Conservation (phyloP, 2,797 vertebrate species). For the Enteromius radiatus region DNA sequence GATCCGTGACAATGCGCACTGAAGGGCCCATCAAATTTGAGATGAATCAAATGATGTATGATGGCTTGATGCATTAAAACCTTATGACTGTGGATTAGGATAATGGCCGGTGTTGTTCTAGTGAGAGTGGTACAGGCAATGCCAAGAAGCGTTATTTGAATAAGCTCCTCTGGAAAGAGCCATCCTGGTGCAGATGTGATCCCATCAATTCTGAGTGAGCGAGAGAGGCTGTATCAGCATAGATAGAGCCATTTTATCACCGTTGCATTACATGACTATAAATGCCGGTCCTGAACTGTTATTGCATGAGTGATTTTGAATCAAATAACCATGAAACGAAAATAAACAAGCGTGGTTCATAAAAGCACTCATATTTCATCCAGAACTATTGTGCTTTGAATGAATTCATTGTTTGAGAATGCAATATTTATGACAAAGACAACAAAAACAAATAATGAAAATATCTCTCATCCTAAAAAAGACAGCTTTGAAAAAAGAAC, state of each 20-base stretch:
- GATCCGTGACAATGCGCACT: neutral
- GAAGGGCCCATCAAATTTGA: conserved; percentile 54
- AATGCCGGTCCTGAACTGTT: neutral
- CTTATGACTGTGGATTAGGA: conserved; percentile 62
- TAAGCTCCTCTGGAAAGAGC: conserved; percentile 23
- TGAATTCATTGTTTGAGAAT: neutral
- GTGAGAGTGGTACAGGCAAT: conserved; percentile 20
- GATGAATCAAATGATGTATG: conserved; percentile 47
- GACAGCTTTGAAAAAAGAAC: neutral
- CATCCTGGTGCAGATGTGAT: conserved; percentile 35
- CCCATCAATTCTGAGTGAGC: conserved; percentile 45
- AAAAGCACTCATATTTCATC: neutral
- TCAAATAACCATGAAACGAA: conserved; percentile 4
- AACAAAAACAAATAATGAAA: neutral
- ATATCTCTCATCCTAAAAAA: neutral
- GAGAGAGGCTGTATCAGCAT: conserved; percentile 44
- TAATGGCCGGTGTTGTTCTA: conserved; percentile 49
- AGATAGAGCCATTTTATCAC: conserved; percentile 2
- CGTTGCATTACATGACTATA: neutral
- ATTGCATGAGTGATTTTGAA: neutral
- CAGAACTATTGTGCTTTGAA: neutral
- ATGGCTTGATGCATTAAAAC: conserved; percentile 50
- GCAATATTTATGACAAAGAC: neutral
- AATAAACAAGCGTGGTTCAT: neutral
- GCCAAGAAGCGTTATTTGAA: conserved; percentile 28